These are phyloP conservation scores for Sycophaga agraensis DNA, from an alignment of 1,140 invertebrate genomes.

Conservation along the genomic window DNA sequence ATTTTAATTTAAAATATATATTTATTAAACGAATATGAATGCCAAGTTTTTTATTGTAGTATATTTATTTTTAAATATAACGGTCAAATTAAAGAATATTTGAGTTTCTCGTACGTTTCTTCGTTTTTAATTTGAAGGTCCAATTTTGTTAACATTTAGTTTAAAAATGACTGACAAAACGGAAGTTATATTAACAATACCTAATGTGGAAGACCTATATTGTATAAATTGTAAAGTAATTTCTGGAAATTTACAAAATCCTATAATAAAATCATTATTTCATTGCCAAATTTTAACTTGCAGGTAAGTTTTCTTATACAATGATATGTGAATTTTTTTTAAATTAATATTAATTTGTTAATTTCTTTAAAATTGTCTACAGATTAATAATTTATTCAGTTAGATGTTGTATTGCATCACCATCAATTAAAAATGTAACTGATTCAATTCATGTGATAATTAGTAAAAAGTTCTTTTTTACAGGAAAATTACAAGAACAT, in stretches of 20 bases:
- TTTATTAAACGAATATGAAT: no score
- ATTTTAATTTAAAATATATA: no score
- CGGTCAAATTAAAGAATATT: no score
- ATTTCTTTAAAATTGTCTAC: conserved; percentile 19
- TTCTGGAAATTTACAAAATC: conserved; percentile 24
- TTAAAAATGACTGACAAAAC: conserved; percentile 20
- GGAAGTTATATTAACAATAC: conserved; percentile 24
- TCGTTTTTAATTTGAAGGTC: not conserved
- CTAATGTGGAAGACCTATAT: conserved; percentile 25
- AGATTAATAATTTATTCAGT: conserved; percentile 37
- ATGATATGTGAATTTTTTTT: not conserved
- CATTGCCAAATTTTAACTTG: conserved; percentile 39
- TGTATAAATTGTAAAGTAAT: conserved; percentile 35
- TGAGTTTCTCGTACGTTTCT: no score
- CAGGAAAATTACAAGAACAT: conserved; percentile 31
- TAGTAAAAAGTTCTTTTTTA: conserved; percentile 27
- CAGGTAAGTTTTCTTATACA: conserved; percentile 28
- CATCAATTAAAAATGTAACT: conserved; percentile 31
- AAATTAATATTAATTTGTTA: not conserved
- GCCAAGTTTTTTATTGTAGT: no score
- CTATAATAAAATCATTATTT: conserved; percentile 32
- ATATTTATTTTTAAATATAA: no score
- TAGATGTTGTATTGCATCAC: conserved; percentile 38
- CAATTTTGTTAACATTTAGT: no score
- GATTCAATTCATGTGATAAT: conserved; percentile 34